Percentiles rank a stretch among this genome's conserved stretches.
phyloP scores from a whole-genome alignment of 1,140 invertebrate genomes.

The Oncopeltus fasciatus region DNA sequence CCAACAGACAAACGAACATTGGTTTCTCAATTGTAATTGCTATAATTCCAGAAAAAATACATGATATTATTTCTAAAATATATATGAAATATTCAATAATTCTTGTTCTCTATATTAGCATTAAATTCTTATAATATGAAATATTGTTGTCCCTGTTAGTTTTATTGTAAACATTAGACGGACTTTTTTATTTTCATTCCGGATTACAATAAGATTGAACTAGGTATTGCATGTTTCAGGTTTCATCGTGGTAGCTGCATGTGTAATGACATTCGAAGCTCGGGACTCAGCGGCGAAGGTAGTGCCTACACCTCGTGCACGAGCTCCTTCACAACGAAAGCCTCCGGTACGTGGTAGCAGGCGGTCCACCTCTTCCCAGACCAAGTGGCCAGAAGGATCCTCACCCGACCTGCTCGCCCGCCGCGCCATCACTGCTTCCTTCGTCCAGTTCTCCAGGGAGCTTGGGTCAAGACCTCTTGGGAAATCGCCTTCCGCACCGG shows the following conservation, averaged over 20 bases:
- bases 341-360: not conserved
- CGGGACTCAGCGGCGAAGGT: constrained; percentile 75
- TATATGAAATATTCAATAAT: no score
- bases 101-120: no score
- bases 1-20: no score
- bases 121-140: no score
- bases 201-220: no score
- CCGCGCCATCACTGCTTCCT: constrained; percentile 48
- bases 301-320: constrained; percentile 40
- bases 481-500: constrained; percentile 41
- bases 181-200: no score
- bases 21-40: no score
- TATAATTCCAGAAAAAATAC: no score
- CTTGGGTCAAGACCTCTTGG: constrained; percentile 25
- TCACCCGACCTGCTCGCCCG: constrained; percentile 24
- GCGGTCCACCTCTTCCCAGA: constrained; percentile 8
- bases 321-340: constrained; percentile 6
- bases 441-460: constrained; percentile 48
- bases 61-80: no score
- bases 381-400: constrained; percentile 1
- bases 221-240: constrained; percentile 36
- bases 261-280: constrained; percentile 89
- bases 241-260: constrained; percentile 82
- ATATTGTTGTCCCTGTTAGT: no score
- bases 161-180: no score